These are phyloP conservation scores for Macrochelys suwanniensis DNA, from an alignment of 2,797 vertebrate genomes.

Conservation along the genomic window DNA sequence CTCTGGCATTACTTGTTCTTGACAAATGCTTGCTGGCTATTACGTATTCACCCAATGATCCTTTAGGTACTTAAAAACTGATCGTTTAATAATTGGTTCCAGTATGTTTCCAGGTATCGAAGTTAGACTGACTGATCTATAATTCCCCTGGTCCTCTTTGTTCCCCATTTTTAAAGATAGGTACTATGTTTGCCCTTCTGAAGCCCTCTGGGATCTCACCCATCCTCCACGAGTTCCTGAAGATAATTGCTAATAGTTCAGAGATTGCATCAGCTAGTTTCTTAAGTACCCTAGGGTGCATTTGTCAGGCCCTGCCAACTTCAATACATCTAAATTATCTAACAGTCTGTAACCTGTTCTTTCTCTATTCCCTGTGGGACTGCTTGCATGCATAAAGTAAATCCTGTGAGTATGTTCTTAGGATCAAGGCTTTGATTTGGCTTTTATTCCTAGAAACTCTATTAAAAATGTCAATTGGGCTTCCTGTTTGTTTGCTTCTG, in stretches of 20 bases:
- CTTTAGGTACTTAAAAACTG: not conserved
- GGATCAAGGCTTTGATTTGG: not conserved
- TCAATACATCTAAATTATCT: not conserved
- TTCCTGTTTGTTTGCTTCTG: not conserved
- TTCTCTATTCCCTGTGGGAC: not conserved
- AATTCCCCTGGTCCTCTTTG: not conserved
- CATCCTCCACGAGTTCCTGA: not conserved
- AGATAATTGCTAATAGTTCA: not conserved
- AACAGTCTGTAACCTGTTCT: not conserved
- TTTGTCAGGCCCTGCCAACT: not conserved
- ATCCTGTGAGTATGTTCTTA: not conserved
- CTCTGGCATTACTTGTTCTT: not conserved
- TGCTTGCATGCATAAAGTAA: not conserved
- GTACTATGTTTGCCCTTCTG: not conserved
- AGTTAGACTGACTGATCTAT: not conserved
- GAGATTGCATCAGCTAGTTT: not conserved
- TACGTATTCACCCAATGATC: not conserved
- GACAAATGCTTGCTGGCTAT: not conserved
- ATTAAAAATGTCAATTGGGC: not conserved
- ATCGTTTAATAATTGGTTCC: not conserved
- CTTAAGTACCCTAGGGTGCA: not conserved
- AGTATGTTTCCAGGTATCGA: not conserved
- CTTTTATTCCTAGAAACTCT: not conserved
- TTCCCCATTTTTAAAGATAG: not conserved
- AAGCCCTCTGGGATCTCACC: not conserved